Percentiles rank a stretch among this genome's conserved stretches.
phyloP scores from a whole-genome alignment of 2,113 vertebrate genomes.

The Lepus timidus region DNA sequence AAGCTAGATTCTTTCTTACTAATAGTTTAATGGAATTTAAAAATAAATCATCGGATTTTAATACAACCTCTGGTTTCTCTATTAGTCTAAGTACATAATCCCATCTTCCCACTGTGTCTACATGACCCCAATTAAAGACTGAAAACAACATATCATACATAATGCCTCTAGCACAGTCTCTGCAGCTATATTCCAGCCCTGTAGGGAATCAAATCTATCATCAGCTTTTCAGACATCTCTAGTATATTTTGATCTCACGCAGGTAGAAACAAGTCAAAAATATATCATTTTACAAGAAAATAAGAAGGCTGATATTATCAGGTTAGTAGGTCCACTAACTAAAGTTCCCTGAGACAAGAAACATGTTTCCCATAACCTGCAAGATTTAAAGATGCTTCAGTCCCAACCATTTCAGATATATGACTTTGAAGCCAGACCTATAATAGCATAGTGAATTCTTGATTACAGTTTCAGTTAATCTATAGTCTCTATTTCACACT shows the following conservation, averaged over 20 bases:
- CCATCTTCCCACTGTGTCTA: neutral
- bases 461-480: neutral
- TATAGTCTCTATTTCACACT: constrained; percentile 29
- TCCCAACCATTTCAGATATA: neutral
- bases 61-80: neutral
- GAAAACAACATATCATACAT: neutral
- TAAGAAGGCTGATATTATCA: neutral
- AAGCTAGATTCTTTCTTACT: constrained; percentile 3
- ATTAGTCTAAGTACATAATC: neutral
- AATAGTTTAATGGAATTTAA: neutral
- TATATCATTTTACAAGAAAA: constrained; percentile 8
- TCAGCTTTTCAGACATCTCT: neutral
- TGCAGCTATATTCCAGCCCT: neutral
- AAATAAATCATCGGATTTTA: constrained; percentile 15
- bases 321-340: neutral
- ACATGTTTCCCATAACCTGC: neutral
- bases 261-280: neutral
- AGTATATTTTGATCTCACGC: neutral
- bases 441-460: neutral
- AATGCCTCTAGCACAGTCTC: neutral
- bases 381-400: constrained; percentile 38
- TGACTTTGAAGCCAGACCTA: neutral
- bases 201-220: neutral
- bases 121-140: neutral
- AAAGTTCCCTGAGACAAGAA: neutral